Conservation (phyloP, 2,888 invertebrate genomes). For the Nephrotoma guestfalica region DNA sequence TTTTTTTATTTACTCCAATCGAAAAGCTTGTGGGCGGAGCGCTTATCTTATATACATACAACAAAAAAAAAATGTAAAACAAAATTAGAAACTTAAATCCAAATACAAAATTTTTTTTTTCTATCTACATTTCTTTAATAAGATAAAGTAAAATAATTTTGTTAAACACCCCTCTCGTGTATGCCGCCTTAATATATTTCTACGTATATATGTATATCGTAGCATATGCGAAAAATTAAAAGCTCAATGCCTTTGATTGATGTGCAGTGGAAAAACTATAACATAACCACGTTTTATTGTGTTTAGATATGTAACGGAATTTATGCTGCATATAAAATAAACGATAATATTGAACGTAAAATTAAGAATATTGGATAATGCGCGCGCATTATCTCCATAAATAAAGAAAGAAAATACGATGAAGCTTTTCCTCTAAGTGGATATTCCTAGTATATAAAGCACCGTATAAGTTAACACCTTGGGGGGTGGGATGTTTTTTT, state of each 20-base stretch:
- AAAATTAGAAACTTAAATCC: conserved; percentile 4
- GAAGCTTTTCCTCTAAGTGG: neutral
- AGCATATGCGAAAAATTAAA: neutral
- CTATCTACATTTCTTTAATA: neutral
- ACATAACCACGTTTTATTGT: neutral
- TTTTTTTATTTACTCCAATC: conserved; percentile 6
- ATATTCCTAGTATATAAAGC: neutral
- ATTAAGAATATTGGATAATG: conserved; percentile 20
- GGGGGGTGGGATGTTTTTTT: neutral
- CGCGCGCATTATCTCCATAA: conserved; percentile 30
- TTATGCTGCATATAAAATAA: neutral
- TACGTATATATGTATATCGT: neutral
- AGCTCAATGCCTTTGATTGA: neutral
- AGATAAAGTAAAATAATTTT: neutral
- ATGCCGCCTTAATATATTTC: neutral
- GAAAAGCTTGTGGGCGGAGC: conserved; percentile 8
- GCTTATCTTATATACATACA: neutral
- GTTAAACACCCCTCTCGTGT: neutral
- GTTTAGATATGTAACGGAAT: neutral
- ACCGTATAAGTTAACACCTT: neutral
- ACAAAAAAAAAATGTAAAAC: neutral
- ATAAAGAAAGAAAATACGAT: neutral
- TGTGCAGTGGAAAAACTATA: neutral
- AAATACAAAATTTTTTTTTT: neutral
- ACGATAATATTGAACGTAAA: neutral